A percentile compares a stretch with the other conserved stretches of the same genome.
Evolutionary conservation across 2,113 vertebrate species (phyloP).

Genomic region (Campylomormyrus tamandua): DNA sequence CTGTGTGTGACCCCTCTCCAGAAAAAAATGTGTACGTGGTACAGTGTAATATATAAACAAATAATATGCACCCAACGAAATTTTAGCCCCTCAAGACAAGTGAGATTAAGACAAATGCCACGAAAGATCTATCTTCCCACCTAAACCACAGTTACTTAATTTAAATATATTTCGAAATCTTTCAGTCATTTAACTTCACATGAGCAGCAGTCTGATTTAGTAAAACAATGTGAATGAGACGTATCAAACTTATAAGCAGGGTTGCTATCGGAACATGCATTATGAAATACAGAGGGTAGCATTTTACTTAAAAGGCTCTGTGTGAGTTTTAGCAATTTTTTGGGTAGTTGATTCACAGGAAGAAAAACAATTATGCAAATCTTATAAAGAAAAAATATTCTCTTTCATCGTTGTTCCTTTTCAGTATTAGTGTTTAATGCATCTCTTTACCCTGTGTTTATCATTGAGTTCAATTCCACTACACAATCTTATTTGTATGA

Average conservation of each 20-base stretch:
- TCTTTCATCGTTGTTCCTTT: not conserved
- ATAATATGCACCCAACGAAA: not conserved
- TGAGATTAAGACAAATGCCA: not conserved
- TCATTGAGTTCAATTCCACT: not conserved
- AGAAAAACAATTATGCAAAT: not conserved
- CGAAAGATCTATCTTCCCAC: not conserved
- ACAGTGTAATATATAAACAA: not conserved
- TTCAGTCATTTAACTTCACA: not conserved
- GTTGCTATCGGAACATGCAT: not conserved
- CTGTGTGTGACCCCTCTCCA: not conserved
- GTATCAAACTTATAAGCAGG: not conserved
- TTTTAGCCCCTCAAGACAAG: not conserved
- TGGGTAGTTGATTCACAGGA: not conserved
- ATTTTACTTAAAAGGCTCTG: not conserved
- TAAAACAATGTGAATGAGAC: not conserved
- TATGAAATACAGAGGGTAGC: not conserved
- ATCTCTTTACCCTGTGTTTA: not conserved
- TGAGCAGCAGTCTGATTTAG: not conserved
- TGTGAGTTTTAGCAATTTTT: not conserved
- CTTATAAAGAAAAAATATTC: not conserved
- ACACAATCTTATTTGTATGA: not conserved
- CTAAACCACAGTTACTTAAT: not conserved
- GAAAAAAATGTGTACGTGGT: not conserved
- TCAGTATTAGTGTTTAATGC: not conserved
- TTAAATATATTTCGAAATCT: not conserved